phyloP scores from a whole-genome alignment of 2,797 vertebrate genomes.

The Cossypha caffra region DNA sequence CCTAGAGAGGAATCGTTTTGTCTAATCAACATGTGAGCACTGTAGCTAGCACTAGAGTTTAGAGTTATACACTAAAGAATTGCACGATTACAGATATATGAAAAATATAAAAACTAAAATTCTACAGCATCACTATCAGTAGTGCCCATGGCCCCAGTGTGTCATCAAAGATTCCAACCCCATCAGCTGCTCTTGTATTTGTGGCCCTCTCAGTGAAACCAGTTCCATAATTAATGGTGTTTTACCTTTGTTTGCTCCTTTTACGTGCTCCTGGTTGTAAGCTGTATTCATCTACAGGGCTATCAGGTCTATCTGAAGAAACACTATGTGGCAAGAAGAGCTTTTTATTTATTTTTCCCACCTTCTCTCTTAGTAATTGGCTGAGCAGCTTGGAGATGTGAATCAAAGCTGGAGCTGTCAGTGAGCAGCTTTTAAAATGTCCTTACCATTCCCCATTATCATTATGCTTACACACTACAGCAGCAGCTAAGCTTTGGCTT shows the following conservation, averaged over 20 bases:
- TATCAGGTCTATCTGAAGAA: background rate
- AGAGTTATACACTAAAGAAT: background rate
- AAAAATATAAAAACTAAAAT: background rate
- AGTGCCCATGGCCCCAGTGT: background rate
- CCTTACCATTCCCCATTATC: background rate
- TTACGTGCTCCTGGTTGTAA: background rate
- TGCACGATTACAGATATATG: background rate
- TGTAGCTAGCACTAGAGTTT: background rate
- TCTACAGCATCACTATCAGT: background rate
- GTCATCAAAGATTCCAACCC: background rate
- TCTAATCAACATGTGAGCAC: background rate
- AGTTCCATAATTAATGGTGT: background rate
- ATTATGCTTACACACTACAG: background rate
- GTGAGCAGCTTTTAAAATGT: constrained; percentile 29
- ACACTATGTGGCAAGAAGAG: background rate
- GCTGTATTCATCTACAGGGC: background rate
- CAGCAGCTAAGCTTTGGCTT: background rate
- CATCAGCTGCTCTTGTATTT: constrained; percentile 8
- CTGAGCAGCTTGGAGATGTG: constrained; percentile 7
- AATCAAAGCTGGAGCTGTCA: constrained; percentile 44
- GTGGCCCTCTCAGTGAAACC: background rate
- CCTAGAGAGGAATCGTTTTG: background rate
- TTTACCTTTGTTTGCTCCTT: background rate
- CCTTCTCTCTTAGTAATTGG: background rate
- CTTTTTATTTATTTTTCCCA: constrained; percentile 4